Base-by-base conservation (phyloP, 2,113 vertebrate species). In the Rhinoptilus africanus region DNA sequence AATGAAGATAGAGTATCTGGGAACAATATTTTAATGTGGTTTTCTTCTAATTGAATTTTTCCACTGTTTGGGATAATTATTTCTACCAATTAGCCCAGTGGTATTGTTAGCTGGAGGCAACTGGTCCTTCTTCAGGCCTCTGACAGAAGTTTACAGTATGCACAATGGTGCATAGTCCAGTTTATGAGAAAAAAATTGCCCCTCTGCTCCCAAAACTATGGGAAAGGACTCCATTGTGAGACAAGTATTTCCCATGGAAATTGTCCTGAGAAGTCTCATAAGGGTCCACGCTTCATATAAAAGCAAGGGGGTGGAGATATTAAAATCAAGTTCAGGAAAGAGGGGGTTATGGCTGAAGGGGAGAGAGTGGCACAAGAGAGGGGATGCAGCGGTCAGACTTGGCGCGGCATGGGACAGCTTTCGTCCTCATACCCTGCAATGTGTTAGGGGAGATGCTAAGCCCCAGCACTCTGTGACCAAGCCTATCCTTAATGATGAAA, bases 21-120 rank as follows among this genome's bases (percentile, higher is more conserved):
- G 88, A 97, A 97, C 84, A 94, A 93, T 91, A 95, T 97, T 95
- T 96, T 93, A 96, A 92, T 91, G 91, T 71, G 62, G 12, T 94
- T 96, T 96, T 48, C 81, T 95, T 93, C 93, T 97, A 96, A 97
- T 97, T 97, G 95, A 95, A 71, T 93, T 95, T 97, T 97, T 96
- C 74, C 89, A 97, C 75, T 10, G 28, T 96, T 97, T 96, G 64
- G 85, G 89, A 89, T 96, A 96, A 96, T 97, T 97, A 95, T 96
- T 97, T 92, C 96, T 95, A 94, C 96, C 97, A 97, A 97, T 97
- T 97, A 97, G 92, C 85, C 94, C 62, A 45, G 56, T 77, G 92
- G 93, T 93, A 96, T 97, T 97, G 95, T 97, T 97, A 92, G 45
- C 72, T 92, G 66, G 69, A 92, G 88, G 94, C 83, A 94, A 96